Evolutionary conservation across 2,797 vertebrate genomes (phyloP).

Genomic region (Sebastes minor): DNA sequence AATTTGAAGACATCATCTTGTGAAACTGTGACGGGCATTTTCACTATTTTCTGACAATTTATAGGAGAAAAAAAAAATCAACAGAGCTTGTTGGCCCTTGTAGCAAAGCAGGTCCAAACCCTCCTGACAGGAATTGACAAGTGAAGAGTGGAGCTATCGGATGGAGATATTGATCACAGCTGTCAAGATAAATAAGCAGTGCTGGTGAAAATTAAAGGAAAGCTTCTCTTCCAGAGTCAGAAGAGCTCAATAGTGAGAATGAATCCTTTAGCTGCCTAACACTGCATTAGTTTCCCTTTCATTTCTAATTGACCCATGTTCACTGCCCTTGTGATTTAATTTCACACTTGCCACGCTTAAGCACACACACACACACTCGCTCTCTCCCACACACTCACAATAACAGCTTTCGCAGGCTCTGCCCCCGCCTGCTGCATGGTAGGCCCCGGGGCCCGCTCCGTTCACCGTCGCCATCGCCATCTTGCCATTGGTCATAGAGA

Average conservation of each 20-base stretch:
- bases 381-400: background rate
- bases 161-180: conserved; percentile 1
- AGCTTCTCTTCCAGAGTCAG: background rate
- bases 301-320: background rate
- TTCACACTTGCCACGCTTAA: background rate
- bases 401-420: conserved; percentile 97
- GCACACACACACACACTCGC: background rate
- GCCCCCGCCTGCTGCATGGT: conserved; percentile 88
- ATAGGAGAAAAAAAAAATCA: background rate
- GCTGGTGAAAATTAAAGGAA: background rate
- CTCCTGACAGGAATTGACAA: background rate
- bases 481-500: conserved; percentile 92
- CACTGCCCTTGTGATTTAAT: conserved; percentile 6
- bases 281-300: background rate
- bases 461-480: conserved; percentile 92
- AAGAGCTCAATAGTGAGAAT: background rate
- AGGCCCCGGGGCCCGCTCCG: conserved; percentile 88
- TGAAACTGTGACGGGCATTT: background rate
- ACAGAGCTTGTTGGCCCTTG: background rate
- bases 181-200: background rate
- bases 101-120: background rate
- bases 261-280: background rate
- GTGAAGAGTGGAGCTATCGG: background rate
- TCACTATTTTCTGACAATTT: background rate
- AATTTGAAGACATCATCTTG: background rate